Base-by-base conservation (phyloP, 2,113 vertebrate genomes). In the Sisor rabdophorus region DNA sequence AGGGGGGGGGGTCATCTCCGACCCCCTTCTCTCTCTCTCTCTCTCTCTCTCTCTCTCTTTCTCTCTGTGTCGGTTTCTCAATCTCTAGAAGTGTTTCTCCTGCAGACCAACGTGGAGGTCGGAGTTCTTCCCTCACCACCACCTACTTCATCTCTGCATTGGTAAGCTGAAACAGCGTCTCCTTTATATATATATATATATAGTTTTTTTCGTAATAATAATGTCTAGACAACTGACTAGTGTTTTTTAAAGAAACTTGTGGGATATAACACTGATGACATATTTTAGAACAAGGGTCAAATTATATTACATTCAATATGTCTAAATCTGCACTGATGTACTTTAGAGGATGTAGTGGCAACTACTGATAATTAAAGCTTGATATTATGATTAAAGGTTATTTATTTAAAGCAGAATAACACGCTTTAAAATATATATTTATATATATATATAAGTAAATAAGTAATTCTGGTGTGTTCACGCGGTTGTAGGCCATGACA, bases 1-100 rank as follows among this genome's bases (percentile, higher is more conserved):
- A 86, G 88, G 91, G 91, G 91, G 91, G 92, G 92, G 90, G 91
- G 89, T 87, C 84, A 86, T 81, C 71, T 84, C 80, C 79, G 76
- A 81, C 79, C 75, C 61, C 79, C 91, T 88, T 88, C 85, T 89
- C 85, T 90, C 87, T 71, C 63, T 65, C 32, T 12, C 22, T 26
- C 58, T 26, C 22, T 28, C 58, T 40, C 53, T 44, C 53, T 44
- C 60, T 40, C 20, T 16, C 20, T 65, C 12, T 65, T 20, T 65
- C 4, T 64, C 10, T n/a, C 1, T 60, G 85, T 89, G 77, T 83
- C 58, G 90, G 87, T 88, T 85, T 89, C 84, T 89, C 58, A 90
- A 87, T 88, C 86, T 89, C 83, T 89, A 44, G 8, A 10, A 44
- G 40, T 44, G 40, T 87, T 84, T 90, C 88, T 91, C 81, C 83